Evolutionary conservation across 2,888 invertebrate species (phyloP).

Genomic region (Trisateles emortualis): DNA sequence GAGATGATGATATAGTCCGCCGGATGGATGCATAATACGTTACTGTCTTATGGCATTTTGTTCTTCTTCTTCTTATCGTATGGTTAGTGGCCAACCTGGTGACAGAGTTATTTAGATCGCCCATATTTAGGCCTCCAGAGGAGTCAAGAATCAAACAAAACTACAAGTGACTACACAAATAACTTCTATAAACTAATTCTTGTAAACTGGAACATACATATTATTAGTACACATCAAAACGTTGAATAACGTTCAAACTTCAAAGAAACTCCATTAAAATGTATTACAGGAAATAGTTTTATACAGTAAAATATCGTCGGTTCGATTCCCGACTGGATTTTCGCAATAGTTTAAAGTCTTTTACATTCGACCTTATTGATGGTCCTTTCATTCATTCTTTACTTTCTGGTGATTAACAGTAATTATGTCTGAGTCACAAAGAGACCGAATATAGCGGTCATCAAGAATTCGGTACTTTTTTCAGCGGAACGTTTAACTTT

Average conservation of each 20-base stretch:
- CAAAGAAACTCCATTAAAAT: conserved; percentile 24
- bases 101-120: too few species aligned
- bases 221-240: neutral
- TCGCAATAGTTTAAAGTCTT: neutral
- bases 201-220: too few species aligned
- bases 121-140: too few species aligned
- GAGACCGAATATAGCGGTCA: conserved; percentile 7
- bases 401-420: neutral
- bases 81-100: too few species aligned
- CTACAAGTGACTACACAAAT: too few species aligned
- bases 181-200: neutral
- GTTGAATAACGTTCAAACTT: conserved; percentile 7
- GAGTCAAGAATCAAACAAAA: too few species aligned
- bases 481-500: conserved; percentile 30
- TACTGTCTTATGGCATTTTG: too few species aligned
- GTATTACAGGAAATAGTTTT: neutral
- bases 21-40: too few species aligned
- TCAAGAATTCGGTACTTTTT: conserved; percentile 28
- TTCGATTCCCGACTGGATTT: conserved; percentile 13
- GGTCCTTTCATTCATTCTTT: neutral
- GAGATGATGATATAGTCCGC: too few species aligned
- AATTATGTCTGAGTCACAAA: conserved; percentile 3
- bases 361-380: neutral
- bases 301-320: conserved; percentile 12
- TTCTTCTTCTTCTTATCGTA: too few species aligned